Percentiles rank a stretch among this genome's conserved stretches.
Conservation (phyloP, 2,888 invertebrate genomes). For the Dryocosmus kuriphilus region DNA sequence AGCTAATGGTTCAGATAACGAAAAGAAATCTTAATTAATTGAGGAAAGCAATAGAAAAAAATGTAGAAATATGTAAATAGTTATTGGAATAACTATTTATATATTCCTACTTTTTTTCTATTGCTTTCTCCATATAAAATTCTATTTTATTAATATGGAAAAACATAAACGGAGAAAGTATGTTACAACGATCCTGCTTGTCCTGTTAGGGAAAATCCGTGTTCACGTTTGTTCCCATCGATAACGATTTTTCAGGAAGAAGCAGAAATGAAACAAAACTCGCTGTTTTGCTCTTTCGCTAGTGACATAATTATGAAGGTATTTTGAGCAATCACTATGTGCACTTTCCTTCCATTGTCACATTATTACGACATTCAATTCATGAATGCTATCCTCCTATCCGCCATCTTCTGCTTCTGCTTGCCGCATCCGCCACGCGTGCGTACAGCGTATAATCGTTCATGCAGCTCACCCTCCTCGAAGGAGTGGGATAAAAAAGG, state of each 20-base stretch:
- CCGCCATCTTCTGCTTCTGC: slow-evolving; percentile 59
- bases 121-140: no score
- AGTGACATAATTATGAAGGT: slow-evolving; percentile 22
- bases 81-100: no score
- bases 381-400: slow-evolving; percentile 21
- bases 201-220: slow-evolving; percentile 21
- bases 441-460: no score
- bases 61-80: no score
- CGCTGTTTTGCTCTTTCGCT: not conserved
- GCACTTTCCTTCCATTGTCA: slow-evolving; percentile 57
- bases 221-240: not conserved
- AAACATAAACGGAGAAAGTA: no score
- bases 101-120: no score
- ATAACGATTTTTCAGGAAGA: not conserved
- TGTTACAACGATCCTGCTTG: not conserved
- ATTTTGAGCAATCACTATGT: slow-evolving; percentile 44
- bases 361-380: slow-evolving; percentile 58
- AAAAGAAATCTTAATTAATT: no score
- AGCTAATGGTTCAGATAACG: no score
- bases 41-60: no score
- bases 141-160: no score
- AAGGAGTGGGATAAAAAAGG: no score
- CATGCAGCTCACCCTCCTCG: no score
- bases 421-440: not conserved
- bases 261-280: not conserved